Evolutionary conservation across 2,888 invertebrate species (phyloP).

Genomic region (Bhutanitis thaidina): DNA sequence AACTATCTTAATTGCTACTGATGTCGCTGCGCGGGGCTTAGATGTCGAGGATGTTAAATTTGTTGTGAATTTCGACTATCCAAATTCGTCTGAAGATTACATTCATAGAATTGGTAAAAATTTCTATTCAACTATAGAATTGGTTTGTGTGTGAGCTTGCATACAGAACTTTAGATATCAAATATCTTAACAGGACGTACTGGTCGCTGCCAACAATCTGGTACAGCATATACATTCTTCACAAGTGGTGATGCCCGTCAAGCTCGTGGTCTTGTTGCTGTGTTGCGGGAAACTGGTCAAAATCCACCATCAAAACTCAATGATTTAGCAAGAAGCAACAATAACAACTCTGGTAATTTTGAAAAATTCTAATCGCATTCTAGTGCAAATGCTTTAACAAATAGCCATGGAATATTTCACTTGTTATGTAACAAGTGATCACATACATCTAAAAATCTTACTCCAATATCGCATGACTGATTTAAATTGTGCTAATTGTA

Average conservation of each 20-base stretch:
- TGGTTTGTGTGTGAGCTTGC: too few relatives aligned
- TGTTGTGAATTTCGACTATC: slow-evolving; percentile 98
- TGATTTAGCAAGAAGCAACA: slow-evolving; percentile 84
- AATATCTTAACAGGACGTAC: slow-evolving; percentile 82
- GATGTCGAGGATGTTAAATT: slow-evolving; percentile 97
- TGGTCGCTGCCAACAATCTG: slow-evolving; percentile 94
- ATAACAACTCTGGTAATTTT: slow-evolving; percentile 63
- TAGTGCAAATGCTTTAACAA: too few relatives aligned
- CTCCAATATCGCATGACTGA: too few relatives aligned
- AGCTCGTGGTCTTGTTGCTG: slow-evolving; percentile 94
- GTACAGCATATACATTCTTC: slow-evolving; percentile 98
- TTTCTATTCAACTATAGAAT: too few relatives aligned
- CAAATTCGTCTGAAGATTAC: slow-evolving; percentile 98
- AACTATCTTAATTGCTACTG: slow-evolving; percentile 95
- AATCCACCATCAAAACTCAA: slow-evolving; percentile 88
- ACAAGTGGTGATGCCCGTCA: slow-evolving; percentile 94
- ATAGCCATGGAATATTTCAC: too few relatives aligned
- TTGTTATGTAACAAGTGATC: too few relatives aligned
- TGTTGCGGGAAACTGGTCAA: slow-evolving; percentile 96
- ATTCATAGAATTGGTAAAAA: slow-evolving; percentile 93
- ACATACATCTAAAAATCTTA: too few relatives aligned
- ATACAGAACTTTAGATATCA: not conserved
- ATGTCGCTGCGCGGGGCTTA: slow-evolving; percentile 94
- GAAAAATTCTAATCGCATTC: too few relatives aligned
- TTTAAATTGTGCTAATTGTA: too few relatives aligned